Evolutionary conservation across 2,113 vertebrate species (phyloP), one percentile per base, ranked within the genome.

Genomic region (Dasypus novemcinctus): DNA sequence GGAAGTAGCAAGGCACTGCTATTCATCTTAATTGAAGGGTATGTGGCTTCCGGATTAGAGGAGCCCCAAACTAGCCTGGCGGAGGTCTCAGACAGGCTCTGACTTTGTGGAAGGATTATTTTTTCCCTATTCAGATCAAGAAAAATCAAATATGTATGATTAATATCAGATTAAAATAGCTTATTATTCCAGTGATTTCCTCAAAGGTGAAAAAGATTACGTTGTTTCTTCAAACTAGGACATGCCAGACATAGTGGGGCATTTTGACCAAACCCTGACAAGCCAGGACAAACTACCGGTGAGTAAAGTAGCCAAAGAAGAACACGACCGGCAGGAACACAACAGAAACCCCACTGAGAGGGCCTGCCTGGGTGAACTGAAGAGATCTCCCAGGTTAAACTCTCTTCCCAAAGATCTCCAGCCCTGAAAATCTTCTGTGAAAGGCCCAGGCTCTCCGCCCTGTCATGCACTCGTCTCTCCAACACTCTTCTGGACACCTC

Each of bases 21-120:
- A 96, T 64, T 94, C 52, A 43, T 76, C 89, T 89, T 97, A 95
- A 98, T 87, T 98, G 96, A 97, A 96, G 80, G 90, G 14, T 41
- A n/a, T 29, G 13, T 87, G 92, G 95, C 90, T 96, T 97, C 96
- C 96, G 91, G 94, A 98, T 97, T 96, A 97, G 95, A 97, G 82
- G 92, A 81, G 72, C 81, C 90, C 74, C 31, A 88, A 75, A 75
- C 64, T 27, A 41, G 57, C 21, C 68, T 7, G 43, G 61, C 82
- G 66, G 59, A 89, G 25, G 64, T 38, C 59, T 80, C 33, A 68
- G 68, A 76, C 2, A 72, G 52, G 31, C 59, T 46, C 85, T 83
- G 82, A 94, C n/a, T 74, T 74, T 84, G 82, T 36, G 38, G 38
- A 90, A 63, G 91, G 38, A 64, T 87, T 54, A 17, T 54, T 12